Evolutionary conservation across 2,888 invertebrate genomes (phyloP).

Genomic region (Caenorhabditis japonica): DNA sequence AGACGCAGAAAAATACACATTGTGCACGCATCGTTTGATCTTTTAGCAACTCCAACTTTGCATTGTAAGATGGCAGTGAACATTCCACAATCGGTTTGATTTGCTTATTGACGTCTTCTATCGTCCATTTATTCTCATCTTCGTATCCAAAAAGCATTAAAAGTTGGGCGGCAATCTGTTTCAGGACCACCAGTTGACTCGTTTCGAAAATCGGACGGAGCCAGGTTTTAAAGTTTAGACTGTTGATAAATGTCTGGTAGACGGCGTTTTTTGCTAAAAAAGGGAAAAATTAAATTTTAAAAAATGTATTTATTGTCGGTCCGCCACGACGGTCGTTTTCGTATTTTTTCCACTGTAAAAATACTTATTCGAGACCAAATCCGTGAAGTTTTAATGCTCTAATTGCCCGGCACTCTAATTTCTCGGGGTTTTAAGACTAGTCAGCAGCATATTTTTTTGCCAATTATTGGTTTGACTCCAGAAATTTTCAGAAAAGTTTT

Average conservation of each 20-base stretch:
- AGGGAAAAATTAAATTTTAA: too few species aligned
- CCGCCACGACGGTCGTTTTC: too few species aligned
- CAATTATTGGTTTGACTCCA: too few species aligned
- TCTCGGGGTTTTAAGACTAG: too few species aligned
- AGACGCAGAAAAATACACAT: conserved; percentile 45
- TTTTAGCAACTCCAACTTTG: conserved; percentile 10
- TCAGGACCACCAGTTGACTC: conserved; percentile 14
- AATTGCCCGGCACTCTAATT: too few species aligned
- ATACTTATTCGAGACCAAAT: too few species aligned
- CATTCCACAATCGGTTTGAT: conserved; percentile 3
- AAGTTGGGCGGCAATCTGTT: conserved; percentile 37
- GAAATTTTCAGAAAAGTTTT: too few species aligned
- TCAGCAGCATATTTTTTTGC: too few species aligned
- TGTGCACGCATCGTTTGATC: conserved; percentile 37
- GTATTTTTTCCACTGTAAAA: too few species aligned
- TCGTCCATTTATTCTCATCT: conserved; percentile 2
- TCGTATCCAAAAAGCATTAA: conserved; percentile 26
- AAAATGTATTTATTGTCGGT: background rate
- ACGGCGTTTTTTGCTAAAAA: background rate
- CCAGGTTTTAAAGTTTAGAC: conserved; percentile 8
- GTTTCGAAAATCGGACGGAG: conserved; percentile 23
- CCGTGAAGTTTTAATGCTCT: too few species aligned
- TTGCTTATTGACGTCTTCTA: background rate
- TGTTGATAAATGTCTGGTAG: conserved; percentile 11
- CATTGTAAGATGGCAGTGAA: conserved; percentile 2